Evolutionary conservation across 2,888 invertebrate species (phyloP), one percentile per base, ranked within the genome.

Genomic region (Neocrepidodera transversa): DNA sequence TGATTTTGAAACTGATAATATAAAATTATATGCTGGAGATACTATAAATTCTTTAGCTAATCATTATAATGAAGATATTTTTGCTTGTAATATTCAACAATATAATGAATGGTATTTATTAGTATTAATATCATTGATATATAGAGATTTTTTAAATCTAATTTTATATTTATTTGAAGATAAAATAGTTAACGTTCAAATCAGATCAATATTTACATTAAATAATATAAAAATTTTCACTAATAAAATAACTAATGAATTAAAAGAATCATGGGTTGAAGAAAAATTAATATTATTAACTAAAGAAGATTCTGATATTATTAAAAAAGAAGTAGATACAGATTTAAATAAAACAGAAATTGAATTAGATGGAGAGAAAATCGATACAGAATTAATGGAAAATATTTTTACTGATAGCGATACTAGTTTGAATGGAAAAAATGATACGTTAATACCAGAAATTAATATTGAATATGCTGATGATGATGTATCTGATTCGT

Each of bases 1-100:
- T 17, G 65, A 69, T 64, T 61, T 68, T 18, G 64, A 64, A 6
- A 68, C 68, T 11, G 71, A 72, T 47, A 65, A 73, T 42, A 61
- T 74, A 3, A 62, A 65, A 20, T 60, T 70, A 6, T 79, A 78
- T 55, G 74, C 75, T 1, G 79, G 76, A 61, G 77, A 75, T 28
- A 69, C 74, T 4, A 58, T 76, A 13, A 71, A 72, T 2, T 69
- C 66, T n/a, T 65, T 78, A 7, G 64, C 55, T 32, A 61, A 68
- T 38, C 68, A 71, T 5, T 62, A 67, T 38, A 58, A 62, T 26
- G 16, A 56, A 26, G 54, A 67, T 43, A 57, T 68, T 38, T 71
- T 64, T 54, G 47, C 60, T 1, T 47, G 63, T 17, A 59, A 64
- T 16, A 58, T 63, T 48, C 16, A 60, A 38, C 64, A 70, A 30